Base-by-base conservation (phyloP, 2,888 invertebrate species). In the Pammene fasciana region DNA sequence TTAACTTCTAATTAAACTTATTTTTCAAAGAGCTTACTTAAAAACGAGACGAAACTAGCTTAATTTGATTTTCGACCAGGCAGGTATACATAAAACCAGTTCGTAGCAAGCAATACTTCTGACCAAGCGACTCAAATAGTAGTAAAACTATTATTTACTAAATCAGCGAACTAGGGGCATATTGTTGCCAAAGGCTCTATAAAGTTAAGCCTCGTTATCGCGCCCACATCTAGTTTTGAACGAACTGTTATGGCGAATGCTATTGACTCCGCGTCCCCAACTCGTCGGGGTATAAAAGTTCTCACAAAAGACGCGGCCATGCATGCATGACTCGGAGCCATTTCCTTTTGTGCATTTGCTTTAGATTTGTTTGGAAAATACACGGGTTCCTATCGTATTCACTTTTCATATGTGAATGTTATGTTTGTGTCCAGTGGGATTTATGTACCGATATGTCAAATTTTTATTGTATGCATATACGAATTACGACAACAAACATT, bases 271-370 rank as follows among this genome's bases (percentile, higher is more conserved):
- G 26, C 52, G 68, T 36, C 45, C 41, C 61, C 67, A 55, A 81
- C 78, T 78, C 70, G 74, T 71, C 77, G 71, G 70, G 80, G 81
- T 81, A 72, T 67, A 71, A 83, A 82, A 74, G 77, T 78, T 74
- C 72, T 72, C 71, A 80, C 78, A 84, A 83, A 82, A 80, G 81
- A 78, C 74, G 73, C 82, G 76, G 70, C 79, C 81, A 79, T 81
- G 84, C 85, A 78, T 84, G 84, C 84, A 78, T 83, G 79, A 81
- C 81, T 72, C 74, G 75, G 72, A 79, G 65, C 71, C 70, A 75
- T 76, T 74, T 72, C 78, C 76, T 75, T 73, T 79, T 75, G 71
- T 74, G 59, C 57, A 52, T 75, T 75, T 79, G 80, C 80, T 79
- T 77, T 73, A 74, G 76, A 77, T 75, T 78, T 76, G 76, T 78